These are phyloP conservation scores for Blastobasis adustella DNA, from an alignment of 2,888 invertebrate species.

Conservation along the genomic window DNA sequence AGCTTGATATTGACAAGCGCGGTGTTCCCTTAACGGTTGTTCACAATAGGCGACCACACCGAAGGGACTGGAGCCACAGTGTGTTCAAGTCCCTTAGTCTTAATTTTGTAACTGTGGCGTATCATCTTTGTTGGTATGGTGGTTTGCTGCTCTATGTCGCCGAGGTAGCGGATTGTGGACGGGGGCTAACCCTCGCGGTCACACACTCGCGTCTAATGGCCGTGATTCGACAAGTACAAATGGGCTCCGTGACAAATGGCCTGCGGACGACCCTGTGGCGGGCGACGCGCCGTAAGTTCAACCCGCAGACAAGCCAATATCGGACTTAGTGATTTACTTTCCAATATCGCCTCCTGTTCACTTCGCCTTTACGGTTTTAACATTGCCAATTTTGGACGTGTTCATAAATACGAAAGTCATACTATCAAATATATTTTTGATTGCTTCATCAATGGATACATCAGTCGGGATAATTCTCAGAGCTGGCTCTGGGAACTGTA, in stretches of 20 bases:
- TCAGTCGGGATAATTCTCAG: too few relatives aligned
- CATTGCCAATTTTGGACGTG: not conserved
- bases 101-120: constrained; percentile 7
- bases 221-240: constrained; percentile 77
- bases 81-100: constrained; percentile 9
- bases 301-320: constrained; percentile 51
- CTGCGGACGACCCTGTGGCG: constrained; percentile 63
- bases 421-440: not conserved
- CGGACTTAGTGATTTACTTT: constrained; percentile 39
- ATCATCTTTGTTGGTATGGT: constrained; percentile 9
- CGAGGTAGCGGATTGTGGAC: constrained; percentile 47
- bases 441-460: too few relatives aligned
- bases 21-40: constrained; percentile 39
- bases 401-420: not conserved
- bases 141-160: constrained; percentile 42
- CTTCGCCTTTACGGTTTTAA: constrained; percentile 1
- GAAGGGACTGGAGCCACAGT: constrained; percentile 19
- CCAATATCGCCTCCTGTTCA: constrained; percentile 17
- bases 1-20: constrained; percentile 60
- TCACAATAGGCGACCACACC: constrained; percentile 30
- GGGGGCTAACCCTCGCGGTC: constrained; percentile 62
- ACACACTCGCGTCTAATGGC: constrained; percentile 73
- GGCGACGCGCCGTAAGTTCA: constrained; percentile 55
- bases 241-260: constrained; percentile 73
- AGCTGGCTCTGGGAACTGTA: too few relatives aligned